Percentiles rank a stretch among this genome's conserved stretches.
Evolutionary conservation across 2,888 invertebrate species (phyloP).

Genomic region (Latheticus oryzae): DNA sequence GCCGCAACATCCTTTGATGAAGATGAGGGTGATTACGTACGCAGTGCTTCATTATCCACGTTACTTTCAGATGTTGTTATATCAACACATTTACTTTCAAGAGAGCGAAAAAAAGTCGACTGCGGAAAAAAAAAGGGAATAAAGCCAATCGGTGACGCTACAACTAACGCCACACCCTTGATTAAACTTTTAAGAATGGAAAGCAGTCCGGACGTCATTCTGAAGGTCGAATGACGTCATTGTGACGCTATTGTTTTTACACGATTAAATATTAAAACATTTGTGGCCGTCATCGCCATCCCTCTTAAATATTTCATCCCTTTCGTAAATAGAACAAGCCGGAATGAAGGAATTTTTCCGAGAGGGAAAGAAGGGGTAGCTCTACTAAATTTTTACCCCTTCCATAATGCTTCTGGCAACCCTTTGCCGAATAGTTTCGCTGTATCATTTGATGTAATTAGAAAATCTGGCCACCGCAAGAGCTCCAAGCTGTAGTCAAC

Average conservation of each 20-base stretch:
- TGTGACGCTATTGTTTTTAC: too few species aligned
- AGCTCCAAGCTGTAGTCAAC: too few species aligned
- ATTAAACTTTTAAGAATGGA: too few species aligned
- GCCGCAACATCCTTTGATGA: slow-evolving; percentile 37
- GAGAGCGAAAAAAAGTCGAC: slow-evolving; percentile 4
- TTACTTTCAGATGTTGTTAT: slow-evolving; percentile 36
- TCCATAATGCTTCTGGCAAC: slow-evolving; percentile 11
- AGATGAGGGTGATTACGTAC: slow-evolving; percentile 40
- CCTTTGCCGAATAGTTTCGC: slow-evolving; percentile 49
- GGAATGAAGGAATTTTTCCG: background rate
- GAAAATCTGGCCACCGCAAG: slow-evolving; percentile 53
- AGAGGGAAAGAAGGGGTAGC: too few species aligned
- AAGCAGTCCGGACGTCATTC: too few species aligned
- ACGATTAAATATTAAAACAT: background rate
- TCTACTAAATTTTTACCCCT: background rate
- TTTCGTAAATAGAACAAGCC: background rate
- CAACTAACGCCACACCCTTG: too few species aligned
- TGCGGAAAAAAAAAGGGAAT: background rate
- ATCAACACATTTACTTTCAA: slow-evolving; percentile 25
- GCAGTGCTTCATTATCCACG: slow-evolving; percentile 39
- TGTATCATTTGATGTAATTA: slow-evolving; percentile 55
- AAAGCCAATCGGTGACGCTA: too few species aligned
- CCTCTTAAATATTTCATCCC: too few species aligned
- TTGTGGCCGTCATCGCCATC: too few species aligned
- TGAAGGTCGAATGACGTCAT: too few species aligned